A percentile compares a stretch with the other conserved stretches of the same genome.
phyloP scores from a whole-genome alignment of 2,113 vertebrate species.

The Sakesphorus luctuosus region DNA sequence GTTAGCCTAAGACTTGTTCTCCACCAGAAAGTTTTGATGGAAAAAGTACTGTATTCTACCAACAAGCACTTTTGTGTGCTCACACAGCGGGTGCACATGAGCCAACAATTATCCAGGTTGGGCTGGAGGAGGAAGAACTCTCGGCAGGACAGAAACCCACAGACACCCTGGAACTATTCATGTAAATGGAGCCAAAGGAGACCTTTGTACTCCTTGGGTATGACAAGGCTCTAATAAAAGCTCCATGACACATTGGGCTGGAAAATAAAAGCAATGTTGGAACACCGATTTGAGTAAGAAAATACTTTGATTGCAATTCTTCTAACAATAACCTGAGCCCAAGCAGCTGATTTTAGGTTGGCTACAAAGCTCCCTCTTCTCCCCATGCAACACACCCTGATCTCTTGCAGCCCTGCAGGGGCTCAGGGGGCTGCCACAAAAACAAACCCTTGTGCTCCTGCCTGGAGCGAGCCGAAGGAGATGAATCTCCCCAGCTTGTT shows the following conservation, averaged over 20 bases:
- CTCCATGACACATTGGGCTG: accelerated
- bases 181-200: neutral
- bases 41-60: neutral
- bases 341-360: neutral
- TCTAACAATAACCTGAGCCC: neutral
- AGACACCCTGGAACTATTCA: neutral
- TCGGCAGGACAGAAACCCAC: neutral
- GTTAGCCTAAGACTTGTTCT: neutral
- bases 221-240: neutral
- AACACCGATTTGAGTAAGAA: neutral
- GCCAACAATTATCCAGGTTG: neutral
- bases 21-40: neutral
- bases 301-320: neutral
- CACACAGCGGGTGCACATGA: neutral
- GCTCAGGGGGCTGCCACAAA: neutral
- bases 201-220: neutral
- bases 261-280: neutral
- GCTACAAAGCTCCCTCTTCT: neutral
- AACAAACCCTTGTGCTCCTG: neutral
- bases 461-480: neutral
- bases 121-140: neutral
- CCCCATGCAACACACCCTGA: neutral
- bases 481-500: neutral
- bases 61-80: accelerated
- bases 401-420: neutral